phyloP scores from a whole-genome alignment of 2,888 invertebrate genomes.

The Oscheius sp. region DNA sequence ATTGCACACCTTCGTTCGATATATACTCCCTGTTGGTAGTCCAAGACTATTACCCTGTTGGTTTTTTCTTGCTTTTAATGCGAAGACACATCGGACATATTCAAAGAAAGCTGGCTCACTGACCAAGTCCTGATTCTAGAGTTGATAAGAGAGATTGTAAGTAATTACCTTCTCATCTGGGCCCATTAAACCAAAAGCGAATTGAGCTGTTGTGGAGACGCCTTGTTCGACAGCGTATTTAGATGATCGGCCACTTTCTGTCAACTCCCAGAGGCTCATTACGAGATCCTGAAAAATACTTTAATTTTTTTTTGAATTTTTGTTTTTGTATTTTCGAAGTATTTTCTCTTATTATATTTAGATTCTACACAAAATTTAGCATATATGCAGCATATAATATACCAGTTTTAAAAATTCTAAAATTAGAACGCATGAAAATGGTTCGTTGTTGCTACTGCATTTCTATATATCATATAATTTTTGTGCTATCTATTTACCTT shows the following conservation, averaged over 20 bases:
- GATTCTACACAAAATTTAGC: not conserved
- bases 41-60: slow-evolving; percentile 35
- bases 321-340: slow-evolving; percentile 2
- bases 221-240: slow-evolving; percentile 39
- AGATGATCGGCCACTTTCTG: slow-evolving; percentile 39
- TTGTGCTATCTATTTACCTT: slow-evolving; percentile 33
- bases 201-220: slow-evolving; percentile 57
- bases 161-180: slow-evolving; percentile 50
- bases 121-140: slow-evolving; percentile 50
- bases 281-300: slow-evolving; percentile 64
- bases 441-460: too few species aligned
- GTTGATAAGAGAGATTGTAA: not conserved
- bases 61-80: slow-evolving; percentile 48
- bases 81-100: slow-evolving; percentile 57
- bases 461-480: too few species aligned
- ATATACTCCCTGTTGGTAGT: slow-evolving; percentile 45
- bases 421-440: too few species aligned
- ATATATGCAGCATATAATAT: too few species aligned
- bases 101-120: slow-evolving; percentile 51
- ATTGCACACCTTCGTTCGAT: slow-evolving; percentile 36
- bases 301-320: too few species aligned
- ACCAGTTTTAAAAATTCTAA: too few species aligned
- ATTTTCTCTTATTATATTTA: too few species aligned
- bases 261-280: slow-evolving; percentile 56
- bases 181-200: slow-evolving; percentile 58